phyloP scores from a whole-genome alignment of 2,113 vertebrate species.

The Solenodon paradoxus region DNA sequence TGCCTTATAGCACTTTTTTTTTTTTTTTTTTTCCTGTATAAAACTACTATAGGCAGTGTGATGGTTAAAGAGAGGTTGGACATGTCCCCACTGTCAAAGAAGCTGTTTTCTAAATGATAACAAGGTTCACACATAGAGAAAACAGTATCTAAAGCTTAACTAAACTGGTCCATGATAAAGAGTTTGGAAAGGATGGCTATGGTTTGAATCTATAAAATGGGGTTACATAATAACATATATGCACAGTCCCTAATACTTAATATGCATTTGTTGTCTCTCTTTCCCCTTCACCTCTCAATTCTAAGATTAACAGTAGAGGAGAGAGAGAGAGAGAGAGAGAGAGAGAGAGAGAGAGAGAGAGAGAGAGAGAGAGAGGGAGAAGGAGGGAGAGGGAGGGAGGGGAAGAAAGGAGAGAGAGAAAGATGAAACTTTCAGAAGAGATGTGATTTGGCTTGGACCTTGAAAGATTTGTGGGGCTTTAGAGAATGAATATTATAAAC shows the following conservation, averaged over 20 bases:
- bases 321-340: background rate
- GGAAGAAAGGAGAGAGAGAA: background rate
- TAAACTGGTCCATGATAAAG: background rate
- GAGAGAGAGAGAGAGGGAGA: background rate
- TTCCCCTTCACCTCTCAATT: background rate
- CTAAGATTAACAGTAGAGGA: background rate
- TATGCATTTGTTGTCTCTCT: background rate
- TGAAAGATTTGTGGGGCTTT: background rate
- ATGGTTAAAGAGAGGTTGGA: background rate
- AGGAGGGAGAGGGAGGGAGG: background rate
- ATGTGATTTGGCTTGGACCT: background rate
- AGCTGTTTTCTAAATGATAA: background rate
- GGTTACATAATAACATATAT: too few relatives aligned
- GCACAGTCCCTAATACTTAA: background rate
- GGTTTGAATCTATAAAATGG: background rate
- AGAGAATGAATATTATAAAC: background rate
- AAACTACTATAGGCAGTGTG: background rate
- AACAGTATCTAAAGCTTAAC: background rate
- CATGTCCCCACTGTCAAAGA: background rate
- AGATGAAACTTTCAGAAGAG: background rate
- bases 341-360: background rate
- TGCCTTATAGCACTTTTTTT: background rate
- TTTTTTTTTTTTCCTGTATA: background rate
- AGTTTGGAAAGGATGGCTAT: background rate
- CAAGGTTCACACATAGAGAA: background rate